These are phyloP conservation scores for Anser brachyrhynchus DNA, from an alignment of 2,113 vertebrate species.

Conservation along the genomic window DNA sequence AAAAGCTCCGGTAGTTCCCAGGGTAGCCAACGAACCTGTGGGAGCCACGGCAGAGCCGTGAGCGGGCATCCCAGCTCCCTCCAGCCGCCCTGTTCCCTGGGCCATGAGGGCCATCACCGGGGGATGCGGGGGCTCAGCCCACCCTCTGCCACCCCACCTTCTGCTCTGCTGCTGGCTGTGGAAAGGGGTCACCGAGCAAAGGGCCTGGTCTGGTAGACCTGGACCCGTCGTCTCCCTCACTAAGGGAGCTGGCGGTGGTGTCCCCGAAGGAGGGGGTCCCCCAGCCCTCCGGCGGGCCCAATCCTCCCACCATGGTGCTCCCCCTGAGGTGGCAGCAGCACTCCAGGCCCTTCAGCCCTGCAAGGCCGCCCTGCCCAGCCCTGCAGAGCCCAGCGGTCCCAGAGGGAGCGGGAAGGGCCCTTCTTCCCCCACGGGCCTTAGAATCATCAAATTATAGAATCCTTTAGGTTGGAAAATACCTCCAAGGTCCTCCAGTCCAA, in stretches of 20 bases:
- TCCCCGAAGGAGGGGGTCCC: no score
- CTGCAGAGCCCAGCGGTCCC: not conserved
- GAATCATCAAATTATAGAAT: no score
- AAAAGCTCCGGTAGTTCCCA: constrained; percentile 30
- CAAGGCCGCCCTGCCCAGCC: not conserved
- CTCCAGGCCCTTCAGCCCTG: not conserved
- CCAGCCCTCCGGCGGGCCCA: not conserved
- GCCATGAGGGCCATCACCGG: not conserved
- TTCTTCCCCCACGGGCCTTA: not conserved
- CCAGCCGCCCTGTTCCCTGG: no score
- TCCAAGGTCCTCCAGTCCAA: no score
- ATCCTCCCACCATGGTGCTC: not conserved
- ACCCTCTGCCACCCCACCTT: not conserved
- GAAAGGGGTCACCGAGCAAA: not conserved
- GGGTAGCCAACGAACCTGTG: constrained; percentile 59
- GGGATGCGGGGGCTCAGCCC: not conserved
- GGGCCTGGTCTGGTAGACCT: not conserved
- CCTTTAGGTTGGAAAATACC: no score
- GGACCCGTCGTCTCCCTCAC: not conserved
- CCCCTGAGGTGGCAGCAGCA: not conserved
- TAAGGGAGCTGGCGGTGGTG: not conserved
- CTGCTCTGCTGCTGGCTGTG: no score
- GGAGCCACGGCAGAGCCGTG: not conserved
- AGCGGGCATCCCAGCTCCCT: not conserved
- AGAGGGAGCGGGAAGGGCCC: not conserved